Evolutionary conservation across 2,888 invertebrate genomes (phyloP).

Genomic region (Dynastes grantii): DNA sequence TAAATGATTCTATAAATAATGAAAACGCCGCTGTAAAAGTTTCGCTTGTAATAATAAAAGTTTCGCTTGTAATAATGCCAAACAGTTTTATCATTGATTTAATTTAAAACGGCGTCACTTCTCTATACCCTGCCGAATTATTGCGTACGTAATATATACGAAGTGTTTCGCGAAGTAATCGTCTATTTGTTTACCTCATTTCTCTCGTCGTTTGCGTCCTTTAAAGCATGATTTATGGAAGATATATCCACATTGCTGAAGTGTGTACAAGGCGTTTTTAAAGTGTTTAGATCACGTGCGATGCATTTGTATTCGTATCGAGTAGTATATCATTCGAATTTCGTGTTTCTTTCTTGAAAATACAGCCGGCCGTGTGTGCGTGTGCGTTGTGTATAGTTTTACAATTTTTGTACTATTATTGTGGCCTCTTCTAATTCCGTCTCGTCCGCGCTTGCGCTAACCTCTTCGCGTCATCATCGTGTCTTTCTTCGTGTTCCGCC

Average conservation of each 20-base stretch:
- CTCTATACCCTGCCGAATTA: neutral
- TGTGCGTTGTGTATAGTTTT: constrained; percentile 32
- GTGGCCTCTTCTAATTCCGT: constrained; percentile 53
- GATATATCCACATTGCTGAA: neutral
- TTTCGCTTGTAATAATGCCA: constrained; percentile 41
- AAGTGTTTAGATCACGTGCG: constrained; percentile 16
- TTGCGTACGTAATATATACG: neutral
- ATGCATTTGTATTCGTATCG: neutral
- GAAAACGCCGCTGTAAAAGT: constrained; percentile 39
- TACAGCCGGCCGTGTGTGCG: neutral
- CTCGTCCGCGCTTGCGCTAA: constrained; percentile 60
- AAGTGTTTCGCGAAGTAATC: neutral
- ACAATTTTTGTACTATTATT: constrained; percentile 48
- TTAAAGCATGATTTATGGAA: constrained; percentile 10
- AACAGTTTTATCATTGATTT: constrained; percentile 29
- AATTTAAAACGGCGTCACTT: constrained; percentile 34
- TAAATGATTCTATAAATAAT: constrained; percentile 47
- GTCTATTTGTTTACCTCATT: constrained; percentile 9
- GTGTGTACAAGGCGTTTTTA: neutral
- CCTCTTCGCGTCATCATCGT: constrained; percentile 50
- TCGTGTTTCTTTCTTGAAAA: neutral
- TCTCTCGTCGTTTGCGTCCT: neutral
- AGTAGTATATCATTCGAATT: neutral
- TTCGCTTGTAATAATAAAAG: constrained; percentile 40
- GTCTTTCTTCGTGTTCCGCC: constrained; percentile 6